A percentile compares a stretch with the other conserved stretches of the same genome.
Conservation (phyloP, 2,113 vertebrate species). For the Urocynchramus pylzowi region DNA sequence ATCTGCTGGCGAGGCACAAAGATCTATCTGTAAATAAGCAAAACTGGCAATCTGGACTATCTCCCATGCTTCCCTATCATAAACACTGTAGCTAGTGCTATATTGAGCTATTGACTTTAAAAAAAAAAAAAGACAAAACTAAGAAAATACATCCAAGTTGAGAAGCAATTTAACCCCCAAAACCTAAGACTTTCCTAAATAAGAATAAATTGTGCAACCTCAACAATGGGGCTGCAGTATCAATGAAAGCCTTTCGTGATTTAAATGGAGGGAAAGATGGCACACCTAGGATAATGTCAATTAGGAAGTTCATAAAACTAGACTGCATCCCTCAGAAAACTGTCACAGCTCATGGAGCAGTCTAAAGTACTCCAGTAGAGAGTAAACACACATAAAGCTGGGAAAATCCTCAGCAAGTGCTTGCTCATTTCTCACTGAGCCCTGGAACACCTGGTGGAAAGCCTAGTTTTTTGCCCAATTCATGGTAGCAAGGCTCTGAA, state of each 20-base stretch:
- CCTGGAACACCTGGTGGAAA: not conserved
- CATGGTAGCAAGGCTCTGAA: not conserved
- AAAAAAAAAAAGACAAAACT: not conserved
- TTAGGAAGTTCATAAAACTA: not conserved
- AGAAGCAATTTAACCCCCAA: not conserved
- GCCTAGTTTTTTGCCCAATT: not conserved
- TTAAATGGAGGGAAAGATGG: not conserved
- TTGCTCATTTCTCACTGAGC: not conserved
- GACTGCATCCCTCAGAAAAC: not conserved
- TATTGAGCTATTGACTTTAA: not conserved
- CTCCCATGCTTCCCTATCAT: not conserved
- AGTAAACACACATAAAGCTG: not conserved
- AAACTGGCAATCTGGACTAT: not conserved
- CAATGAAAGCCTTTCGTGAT: rapidly evolving
- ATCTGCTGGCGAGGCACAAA: not conserved
- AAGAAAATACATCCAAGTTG: not conserved
- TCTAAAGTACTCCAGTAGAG: not conserved
- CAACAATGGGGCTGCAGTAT: not conserved
- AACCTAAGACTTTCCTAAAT: not conserved
- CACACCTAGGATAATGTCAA: not conserved
- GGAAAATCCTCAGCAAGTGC: not conserved
- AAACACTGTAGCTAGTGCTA: not conserved
- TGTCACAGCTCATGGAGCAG: not conserved
- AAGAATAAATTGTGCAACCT: not conserved
- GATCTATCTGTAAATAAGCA: not conserved